Base-by-base conservation (phyloP, 2,888 invertebrate genomes). In the Cactoblastis cactorum region DNA sequence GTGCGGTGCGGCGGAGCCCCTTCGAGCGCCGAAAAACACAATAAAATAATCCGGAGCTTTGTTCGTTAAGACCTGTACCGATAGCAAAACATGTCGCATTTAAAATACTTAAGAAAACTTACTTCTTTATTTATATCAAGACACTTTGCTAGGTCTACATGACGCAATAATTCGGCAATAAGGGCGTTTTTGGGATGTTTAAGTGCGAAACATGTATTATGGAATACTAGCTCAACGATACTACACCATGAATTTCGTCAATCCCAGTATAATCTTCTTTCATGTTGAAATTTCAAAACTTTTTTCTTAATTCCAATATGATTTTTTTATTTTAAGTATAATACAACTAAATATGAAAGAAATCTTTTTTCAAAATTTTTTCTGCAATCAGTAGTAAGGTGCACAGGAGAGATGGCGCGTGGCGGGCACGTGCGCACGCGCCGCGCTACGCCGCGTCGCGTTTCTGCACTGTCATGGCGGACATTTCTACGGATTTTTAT, bases 1-100 rank as follows among this genome's bases (percentile, higher is more conserved):
- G 65, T 39, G 49, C 22, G 73, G 78, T 28, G 28, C 28, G 28
- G 28, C 76, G 73, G 71, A 71, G 34, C 60, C 69, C 61, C 55
- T 57, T 62, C 74, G 78, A 75, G 73, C 71, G 73, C 72, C 79
- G 73, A 81, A 79, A 72, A 83, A 80, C 76, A 83, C 83, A 85
- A 84, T 85, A 81, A 83, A 85, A 83, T 86, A 86, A 87, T 84
- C 84, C 80, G 58, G 58, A 62, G 75, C 76, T 80, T 83, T 83
- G 81, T 79, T 68, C 56, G 62, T 63, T 67, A 68, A 65, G 64
- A 55, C 33, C 38, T 15, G 73, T 79, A 80, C 57, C 34, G 75
- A 59, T 53, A 49, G 64, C 76, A 76, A 50, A 50, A 54, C 52
- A 53, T 9, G 5, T 22, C 22, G n/a, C n/a, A n/a, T n/a, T n/a